These are phyloP conservation scores for Keiferia lycopersicella DNA, from an alignment of 2,888 invertebrate species.

Conservation along the genomic window DNA sequence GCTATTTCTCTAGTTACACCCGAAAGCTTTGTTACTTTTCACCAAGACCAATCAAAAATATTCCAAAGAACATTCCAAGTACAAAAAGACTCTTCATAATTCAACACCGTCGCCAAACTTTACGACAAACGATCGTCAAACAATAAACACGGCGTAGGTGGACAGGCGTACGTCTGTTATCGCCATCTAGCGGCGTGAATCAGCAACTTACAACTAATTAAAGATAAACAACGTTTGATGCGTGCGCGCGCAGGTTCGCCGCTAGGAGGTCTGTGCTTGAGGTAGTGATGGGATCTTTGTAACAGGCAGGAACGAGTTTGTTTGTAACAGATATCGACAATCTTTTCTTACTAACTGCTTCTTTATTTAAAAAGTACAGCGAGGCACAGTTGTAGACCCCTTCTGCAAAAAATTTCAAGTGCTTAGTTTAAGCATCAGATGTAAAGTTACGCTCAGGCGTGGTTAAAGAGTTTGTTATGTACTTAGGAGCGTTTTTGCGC, in stretches of 20 bases:
- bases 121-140: slow-evolving; percentile 48
- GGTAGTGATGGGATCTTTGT: slow-evolving; percentile 7
- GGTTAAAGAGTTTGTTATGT: too few relatives aligned
- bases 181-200: slow-evolving; percentile 55
- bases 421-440: too few relatives aligned
- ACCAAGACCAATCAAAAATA: neutral
- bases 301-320: neutral
- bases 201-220: slow-evolving; percentile 68
- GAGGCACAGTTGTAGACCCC: too few relatives aligned
- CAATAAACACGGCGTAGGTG: slow-evolving; percentile 45
- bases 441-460: too few relatives aligned
- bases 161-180: slow-evolving; percentile 43
- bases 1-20: too few relatives aligned
- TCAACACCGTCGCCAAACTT: slow-evolving; percentile 44
- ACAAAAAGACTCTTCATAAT: slow-evolving; percentile 32
- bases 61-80: neutral
- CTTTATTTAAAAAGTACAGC: too few relatives aligned
- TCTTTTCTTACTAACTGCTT: too few relatives aligned
- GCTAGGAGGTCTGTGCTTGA: slow-evolving; percentile 34
- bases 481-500: too few relatives aligned
- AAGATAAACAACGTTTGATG: slow-evolving; percentile 68
- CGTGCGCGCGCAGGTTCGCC: slow-evolving; percentile 41
- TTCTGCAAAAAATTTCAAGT: too few relatives aligned
- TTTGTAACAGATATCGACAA: neutral
- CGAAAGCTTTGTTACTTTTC: too few relatives aligned